Base-by-base conservation (phyloP, 30 jellyfish, hydroid and myxozoan genomes). In the Aurelia sp. region DNA sequence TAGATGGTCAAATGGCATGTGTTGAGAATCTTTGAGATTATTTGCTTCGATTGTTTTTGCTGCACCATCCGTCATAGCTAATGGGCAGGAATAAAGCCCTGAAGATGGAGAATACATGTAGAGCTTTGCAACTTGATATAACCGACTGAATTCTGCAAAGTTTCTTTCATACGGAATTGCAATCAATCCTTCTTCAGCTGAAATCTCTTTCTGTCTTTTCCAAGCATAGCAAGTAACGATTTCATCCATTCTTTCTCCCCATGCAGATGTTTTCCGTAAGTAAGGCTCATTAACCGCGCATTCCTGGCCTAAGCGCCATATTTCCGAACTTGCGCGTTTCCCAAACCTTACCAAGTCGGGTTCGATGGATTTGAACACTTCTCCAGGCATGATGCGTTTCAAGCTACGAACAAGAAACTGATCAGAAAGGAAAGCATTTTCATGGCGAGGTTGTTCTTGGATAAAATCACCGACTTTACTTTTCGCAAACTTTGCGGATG, bases 41-140 rank as follows among this genome's bases (percentile, higher is more conserved):
- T 71, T 71, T 44, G 92, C 87, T 89, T 86, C 92, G 9, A 92
- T 18, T 7, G 92, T 86, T 58, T 74, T 73, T n/a, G 98, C 98
- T 55, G 98, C 98, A 13, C 98, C 98, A 87, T 92, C 98, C 4
- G 98, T 92, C 98, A 92, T 92, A 62, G 98, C 98, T 78, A 92
- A 76, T 0, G 98, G 98, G 82, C 98, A 92, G 30, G 98, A 92
- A 59, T 80, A 92, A 50, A 92, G 76, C 16, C 98, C 98, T 48
- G 97, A 86, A 8, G 96, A 76, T 19, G 98, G 92, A 18, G 96
- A 74, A 69, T 71, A 92, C 70, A 92, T 31, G 61, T 37, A 81
- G 79, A 92, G 73, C 65, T 92, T 92, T 12, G 90, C 95, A n/a
- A 82, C 97, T 78, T 92, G 98, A 78, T 86, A 87, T 61, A 87